Conservation (phyloP, 1,140 invertebrate species). For the Nephila pilipes region DNA sequence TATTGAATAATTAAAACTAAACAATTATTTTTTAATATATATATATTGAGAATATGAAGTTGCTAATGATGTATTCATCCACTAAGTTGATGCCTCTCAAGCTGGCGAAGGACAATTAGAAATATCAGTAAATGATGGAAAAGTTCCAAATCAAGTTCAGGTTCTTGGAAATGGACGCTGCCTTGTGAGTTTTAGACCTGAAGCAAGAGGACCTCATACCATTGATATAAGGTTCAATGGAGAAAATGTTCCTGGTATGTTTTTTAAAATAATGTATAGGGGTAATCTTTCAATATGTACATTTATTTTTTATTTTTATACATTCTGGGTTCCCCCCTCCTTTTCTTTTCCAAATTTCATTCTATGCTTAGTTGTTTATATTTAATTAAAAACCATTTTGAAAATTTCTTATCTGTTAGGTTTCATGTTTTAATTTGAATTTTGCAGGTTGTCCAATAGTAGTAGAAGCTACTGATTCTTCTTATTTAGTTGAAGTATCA, state of each 20-base stretch:
- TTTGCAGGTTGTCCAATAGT: constrained; percentile 90
- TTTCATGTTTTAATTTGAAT: background rate
- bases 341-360: too few relatives aligned
- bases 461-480: constrained; percentile 90
- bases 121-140: constrained; percentile 98
- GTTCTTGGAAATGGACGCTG: constrained; percentile 96
- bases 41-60: too few relatives aligned
- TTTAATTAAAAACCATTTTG: background rate
- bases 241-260: constrained; percentile 90
- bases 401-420: background rate
- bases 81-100: constrained; percentile 94
- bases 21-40: too few relatives aligned
- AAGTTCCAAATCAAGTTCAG: constrained; percentile 98
- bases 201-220: constrained; percentile 92
- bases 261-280: background rate
- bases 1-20: too few relatives aligned
- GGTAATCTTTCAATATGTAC: background rate
- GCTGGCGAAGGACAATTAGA: constrained; percentile 98
- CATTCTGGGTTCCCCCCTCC: too few relatives aligned
- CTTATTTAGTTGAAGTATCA: constrained; percentile 88
- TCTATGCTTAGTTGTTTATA: background rate
- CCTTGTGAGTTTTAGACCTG: constrained; percentile 97
- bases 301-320: too few relatives aligned
- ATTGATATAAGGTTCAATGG: constrained; percentile 99
- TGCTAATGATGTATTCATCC: background rate